Conservation (phyloP, 1,140 invertebrate genomes). For the Antheraea pernyi region DNA sequence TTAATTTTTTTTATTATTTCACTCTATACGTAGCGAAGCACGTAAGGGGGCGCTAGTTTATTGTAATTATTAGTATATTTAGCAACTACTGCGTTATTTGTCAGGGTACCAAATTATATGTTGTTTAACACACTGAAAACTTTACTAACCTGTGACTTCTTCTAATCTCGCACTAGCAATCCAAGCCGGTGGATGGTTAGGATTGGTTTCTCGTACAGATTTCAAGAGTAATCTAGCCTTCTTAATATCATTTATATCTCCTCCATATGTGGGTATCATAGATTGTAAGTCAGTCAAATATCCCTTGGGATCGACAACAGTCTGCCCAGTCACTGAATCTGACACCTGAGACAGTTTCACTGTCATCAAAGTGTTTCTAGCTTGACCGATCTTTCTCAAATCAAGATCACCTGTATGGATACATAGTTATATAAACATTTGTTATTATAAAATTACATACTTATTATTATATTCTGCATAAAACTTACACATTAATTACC, state of each 20-base stretch:
- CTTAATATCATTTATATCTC: constrained; percentile 99
- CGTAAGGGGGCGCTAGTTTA: too few relatives aligned
- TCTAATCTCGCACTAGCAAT: constrained; percentile 99
- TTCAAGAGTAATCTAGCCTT: constrained; percentile 98
- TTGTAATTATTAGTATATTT: too few relatives aligned
- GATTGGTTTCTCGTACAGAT: constrained; percentile 99
- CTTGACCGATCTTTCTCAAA: constrained; percentile 99
- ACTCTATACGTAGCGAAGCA: too few relatives aligned
- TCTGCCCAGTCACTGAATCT: constrained; percentile 99
- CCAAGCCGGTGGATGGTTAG: constrained; percentile 99
- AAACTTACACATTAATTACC: too few relatives aligned
- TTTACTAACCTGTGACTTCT: constrained; percentile 95
- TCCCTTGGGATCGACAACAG: constrained; percentile 99
- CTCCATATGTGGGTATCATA: constrained; percentile 99
- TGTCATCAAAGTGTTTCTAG: constrained; percentile 99
- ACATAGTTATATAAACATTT: not conserved
- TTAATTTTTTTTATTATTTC: too few relatives aligned
- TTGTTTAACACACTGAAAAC: too few relatives aligned
- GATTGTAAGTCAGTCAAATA: constrained; percentile 99
- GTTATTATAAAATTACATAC: too few relatives aligned
- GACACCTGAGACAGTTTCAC: constrained; percentile 98
- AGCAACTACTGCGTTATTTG: too few relatives aligned
- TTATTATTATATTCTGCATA: too few relatives aligned
- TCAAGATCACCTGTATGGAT: constrained; percentile 91
- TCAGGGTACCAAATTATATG: too few relatives aligned